phyloP scores from a whole-genome alignment of 2,888 invertebrate genomes.

The Catocala sponsa region DNA sequence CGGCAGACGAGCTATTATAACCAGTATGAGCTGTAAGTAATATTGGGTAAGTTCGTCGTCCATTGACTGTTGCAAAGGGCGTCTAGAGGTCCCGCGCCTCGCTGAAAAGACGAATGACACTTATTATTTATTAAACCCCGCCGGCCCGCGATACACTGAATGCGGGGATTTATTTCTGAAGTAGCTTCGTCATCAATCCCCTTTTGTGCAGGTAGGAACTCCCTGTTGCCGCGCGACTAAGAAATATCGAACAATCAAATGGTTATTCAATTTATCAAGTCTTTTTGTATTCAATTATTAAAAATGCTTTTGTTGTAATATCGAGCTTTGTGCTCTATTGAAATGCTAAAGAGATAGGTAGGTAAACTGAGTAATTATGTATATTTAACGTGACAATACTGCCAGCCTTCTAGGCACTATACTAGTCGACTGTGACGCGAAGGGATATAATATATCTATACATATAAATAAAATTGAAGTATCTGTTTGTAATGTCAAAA shows the following conservation, averaged over 20 bases:
- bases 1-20: neutral
- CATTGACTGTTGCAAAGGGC: conserved; percentile 57
- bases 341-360: too few relatives aligned
- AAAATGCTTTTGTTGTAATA: too few relatives aligned
- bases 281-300: conserved; percentile 6
- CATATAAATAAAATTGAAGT: too few relatives aligned
- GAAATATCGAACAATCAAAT: conserved; percentile 5
- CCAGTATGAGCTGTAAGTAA: conserved; percentile 11
- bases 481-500: too few relatives aligned
- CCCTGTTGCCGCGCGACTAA: conserved; percentile 11
- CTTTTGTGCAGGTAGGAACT: conserved; percentile 46
- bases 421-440: too few relatives aligned
- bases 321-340: too few relatives aligned
- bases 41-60: conserved; percentile 38
- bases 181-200: conserved; percentile 56
- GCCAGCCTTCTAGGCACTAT: too few relatives aligned
- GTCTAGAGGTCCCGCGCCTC: conserved; percentile 70
- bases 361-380: too few relatives aligned
- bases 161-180: conserved; percentile 58
- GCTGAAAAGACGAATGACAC: conserved; percentile 71
- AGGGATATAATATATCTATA: too few relatives aligned
- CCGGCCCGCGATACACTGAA: neutral
- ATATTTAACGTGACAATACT: too few relatives aligned
- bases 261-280: conserved; percentile 12
- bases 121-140: conserved; percentile 70